Evolutionary conservation across 1,140 invertebrate species (phyloP), one percentile per base, ranked within the genome.

Genomic region (Pinna nobilis): DNA sequence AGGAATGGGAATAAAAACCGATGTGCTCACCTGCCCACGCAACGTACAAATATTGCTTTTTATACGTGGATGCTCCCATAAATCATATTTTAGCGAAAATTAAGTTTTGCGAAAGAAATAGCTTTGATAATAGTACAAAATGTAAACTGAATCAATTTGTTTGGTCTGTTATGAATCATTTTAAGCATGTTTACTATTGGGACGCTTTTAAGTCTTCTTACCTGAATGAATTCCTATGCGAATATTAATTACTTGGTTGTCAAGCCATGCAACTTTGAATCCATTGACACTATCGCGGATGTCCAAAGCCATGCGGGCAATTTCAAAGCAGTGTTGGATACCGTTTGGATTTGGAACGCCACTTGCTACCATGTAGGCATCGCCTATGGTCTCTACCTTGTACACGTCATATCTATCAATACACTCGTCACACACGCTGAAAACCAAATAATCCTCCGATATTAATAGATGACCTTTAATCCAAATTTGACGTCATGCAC

Each of bases 341-440:
- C 91, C 91, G 83, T 93, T 93, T 81, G 93, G 92, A 1, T 93
- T 92, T 0, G 96, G 95, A 69, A 97, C 90, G 0, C 96, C 96
- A 53, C 94, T 95, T 13, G 96, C 96, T 5, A 97, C 94, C 95
- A 97, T 97, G 87, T 97, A 97, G 13, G 95, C 95, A 88, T 97
- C 96, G 0, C 96, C 96, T 75, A 97, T 97, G 0, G 96, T 98
- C 90, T 98, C 96, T 70, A 96, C 96, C 93, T 94, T 96, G 85
- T 96, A 96, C 1, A 97, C 95, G 81, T 94, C 94, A 84, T 96
- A 97, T n/a, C 93, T 93, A 84, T 95, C 95, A 79, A 97, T 70
- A 23, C 57, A 70, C 6, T 61, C 47, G 33, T 70, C 68, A 51
- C 61, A 63, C 3, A 70, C 35, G 32, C 68, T 70, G n/a, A 11